Evolutionary conservation across 2,888 invertebrate genomes (phyloP).

Genomic region (Trachelus troglodyta): DNA sequence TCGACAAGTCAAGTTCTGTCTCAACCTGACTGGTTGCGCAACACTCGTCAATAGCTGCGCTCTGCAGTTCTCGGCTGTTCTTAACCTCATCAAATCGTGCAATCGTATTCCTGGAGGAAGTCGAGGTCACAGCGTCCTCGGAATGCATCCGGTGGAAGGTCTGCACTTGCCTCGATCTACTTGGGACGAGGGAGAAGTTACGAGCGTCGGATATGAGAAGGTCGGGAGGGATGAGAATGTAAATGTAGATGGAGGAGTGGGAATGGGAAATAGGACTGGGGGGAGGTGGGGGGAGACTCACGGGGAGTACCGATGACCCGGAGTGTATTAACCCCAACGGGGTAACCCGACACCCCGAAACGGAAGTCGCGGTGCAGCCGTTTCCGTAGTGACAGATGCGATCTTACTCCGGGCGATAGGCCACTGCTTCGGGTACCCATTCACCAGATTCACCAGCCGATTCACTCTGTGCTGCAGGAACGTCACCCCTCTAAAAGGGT

Average conservation of each 20-base stretch:
- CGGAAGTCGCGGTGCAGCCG: constrained; percentile 51
- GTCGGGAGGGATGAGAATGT: constrained; percentile 13
- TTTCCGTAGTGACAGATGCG: constrained; percentile 64
- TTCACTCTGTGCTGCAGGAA: too few relatives aligned
- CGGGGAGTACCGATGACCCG: constrained; percentile 21
- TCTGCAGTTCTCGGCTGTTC: constrained; percentile 3
- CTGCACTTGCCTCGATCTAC: constrained; percentile 4
- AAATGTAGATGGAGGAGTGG: constrained; percentile 11
- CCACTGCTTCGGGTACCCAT: neutral
- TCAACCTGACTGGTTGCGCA: constrained; percentile 8
- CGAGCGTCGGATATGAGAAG: neutral
- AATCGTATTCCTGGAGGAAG: neutral
- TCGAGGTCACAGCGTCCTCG: neutral
- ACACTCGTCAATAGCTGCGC: constrained; percentile 15
- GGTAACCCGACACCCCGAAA: constrained; percentile 46
- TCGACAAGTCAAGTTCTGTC: neutral
- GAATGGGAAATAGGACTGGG: constrained; percentile 9
- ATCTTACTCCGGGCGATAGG: constrained; percentile 43
- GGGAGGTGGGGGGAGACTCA: neutral
- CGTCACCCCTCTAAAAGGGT: constrained; percentile 34
- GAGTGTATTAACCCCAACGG: constrained; percentile 44
- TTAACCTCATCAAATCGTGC: neutral
- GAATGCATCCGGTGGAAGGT: neutral
- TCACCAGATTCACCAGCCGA: too few relatives aligned
- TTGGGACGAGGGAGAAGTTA: neutral